A percentile compares a stretch with the other conserved stretches of the same genome.
Conservation (phyloP, 2,888 invertebrate species). For the Arrhopalites spinosus region DNA sequence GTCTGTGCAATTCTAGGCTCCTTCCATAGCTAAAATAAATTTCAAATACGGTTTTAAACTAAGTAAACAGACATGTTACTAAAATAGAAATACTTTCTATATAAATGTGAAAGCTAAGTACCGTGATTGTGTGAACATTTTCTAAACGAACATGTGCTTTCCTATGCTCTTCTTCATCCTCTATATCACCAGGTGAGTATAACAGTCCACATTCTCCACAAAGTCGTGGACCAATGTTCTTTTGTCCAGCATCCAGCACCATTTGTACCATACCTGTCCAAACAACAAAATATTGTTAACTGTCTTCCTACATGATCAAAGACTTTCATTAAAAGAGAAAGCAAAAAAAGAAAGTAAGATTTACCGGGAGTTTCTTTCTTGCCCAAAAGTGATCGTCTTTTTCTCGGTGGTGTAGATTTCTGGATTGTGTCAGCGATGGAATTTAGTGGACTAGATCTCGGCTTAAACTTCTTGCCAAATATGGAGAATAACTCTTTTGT, state of each 20-base stretch:
- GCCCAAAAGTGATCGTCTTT: slow-evolving; percentile 41
- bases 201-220: slow-evolving; percentile 52
- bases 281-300: slow-evolving; percentile 15
- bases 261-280: slow-evolving; percentile 50
- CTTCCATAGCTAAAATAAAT: slow-evolving; percentile 51
- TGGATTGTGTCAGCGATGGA: slow-evolving; percentile 43
- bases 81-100: too few relatives aligned
- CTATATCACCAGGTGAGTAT: slow-evolving; percentile 52
- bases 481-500: slow-evolving; percentile 49
- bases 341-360: not conserved
- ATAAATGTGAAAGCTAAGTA: too few relatives aligned
- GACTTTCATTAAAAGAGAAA: too few relatives aligned
- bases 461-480: slow-evolving; percentile 47
- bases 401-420: slow-evolving; percentile 36
- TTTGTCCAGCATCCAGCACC: slow-evolving; percentile 54
- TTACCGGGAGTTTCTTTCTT: slow-evolving; percentile 49
- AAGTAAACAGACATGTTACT: too few relatives aligned
- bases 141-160: slow-evolving; percentile 49
- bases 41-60: too few relatives aligned
- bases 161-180: slow-evolving; percentile 52
- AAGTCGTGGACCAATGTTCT: slow-evolving; percentile 47
- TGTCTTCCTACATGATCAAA: too few relatives aligned
- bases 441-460: slow-evolving; percentile 42
- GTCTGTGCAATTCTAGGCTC: slow-evolving; percentile 41
- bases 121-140: slow-evolving; percentile 47